Evolutionary conservation across 2,797 vertebrate species (phyloP).

Genomic region (Delichon dasypus): DNA sequence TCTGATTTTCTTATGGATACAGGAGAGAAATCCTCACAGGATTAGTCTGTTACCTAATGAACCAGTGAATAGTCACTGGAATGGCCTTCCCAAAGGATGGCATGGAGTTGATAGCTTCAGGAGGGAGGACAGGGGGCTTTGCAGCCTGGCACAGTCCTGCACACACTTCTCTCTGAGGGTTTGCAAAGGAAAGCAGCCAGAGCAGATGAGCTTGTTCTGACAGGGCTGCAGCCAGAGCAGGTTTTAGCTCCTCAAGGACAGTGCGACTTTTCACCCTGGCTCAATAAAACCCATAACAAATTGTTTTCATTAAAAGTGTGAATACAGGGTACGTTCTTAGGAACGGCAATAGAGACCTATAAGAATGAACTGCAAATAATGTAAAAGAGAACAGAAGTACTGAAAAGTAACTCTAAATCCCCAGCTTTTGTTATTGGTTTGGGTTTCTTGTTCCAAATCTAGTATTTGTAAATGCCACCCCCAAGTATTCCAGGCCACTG

Average conservation of each 20-base stretch:
- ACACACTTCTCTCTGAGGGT: background rate
- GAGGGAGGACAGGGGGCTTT: background rate
- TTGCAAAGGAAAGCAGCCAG: background rate
- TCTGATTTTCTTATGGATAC: background rate
- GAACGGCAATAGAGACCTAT: background rate
- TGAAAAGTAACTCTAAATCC: background rate
- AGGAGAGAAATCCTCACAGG: background rate
- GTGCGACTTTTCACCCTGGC: background rate
- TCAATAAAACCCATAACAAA: background rate
- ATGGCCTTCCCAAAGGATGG: background rate
- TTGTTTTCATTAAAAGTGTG: background rate
- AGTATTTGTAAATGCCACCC: background rate
- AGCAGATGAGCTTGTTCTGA: background rate
- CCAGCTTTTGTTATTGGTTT: background rate
- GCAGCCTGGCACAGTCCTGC: background rate
- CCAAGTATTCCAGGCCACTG: background rate
- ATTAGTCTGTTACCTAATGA: background rate
- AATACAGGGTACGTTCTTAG: background rate
- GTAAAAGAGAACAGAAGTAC: background rate
- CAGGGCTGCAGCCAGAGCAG: background rate
- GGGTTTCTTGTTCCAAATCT: background rate
- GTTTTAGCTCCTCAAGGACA: background rate
- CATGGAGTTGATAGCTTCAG: background rate
- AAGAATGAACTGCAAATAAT: background rate
- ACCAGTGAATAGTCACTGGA: background rate